These are phyloP conservation scores for Distichodus sexfasciatus DNA, from an alignment of 2,797 vertebrate genomes.

Conservation along the genomic window DNA sequence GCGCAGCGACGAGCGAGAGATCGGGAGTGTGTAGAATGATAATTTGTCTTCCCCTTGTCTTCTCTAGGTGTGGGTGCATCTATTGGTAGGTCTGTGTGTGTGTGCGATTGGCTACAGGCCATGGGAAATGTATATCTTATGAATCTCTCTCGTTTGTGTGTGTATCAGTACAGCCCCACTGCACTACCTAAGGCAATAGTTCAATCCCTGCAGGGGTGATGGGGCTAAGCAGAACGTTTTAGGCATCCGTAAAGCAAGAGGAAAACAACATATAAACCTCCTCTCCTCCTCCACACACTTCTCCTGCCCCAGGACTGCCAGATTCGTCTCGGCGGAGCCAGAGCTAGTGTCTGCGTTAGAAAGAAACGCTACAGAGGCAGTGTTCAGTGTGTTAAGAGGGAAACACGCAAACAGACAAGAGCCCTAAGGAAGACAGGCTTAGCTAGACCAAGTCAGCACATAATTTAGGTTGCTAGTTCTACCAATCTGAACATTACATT, in stretches of 20 bases:
- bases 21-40: slow-evolving; percentile 39
- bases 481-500: too few relatives aligned
- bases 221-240: slow-evolving; percentile 40
- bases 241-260: slow-evolving; percentile 36
- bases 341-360: slow-evolving; percentile 23
- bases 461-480: slow-evolving; percentile 1
- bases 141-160: slow-evolving; percentile 41
- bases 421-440: slow-evolving; percentile 11
- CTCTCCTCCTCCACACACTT: slow-evolving; percentile 3
- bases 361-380: slow-evolving; percentile 47
- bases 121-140: slow-evolving; percentile 70
- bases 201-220: slow-evolving; percentile 32
- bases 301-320: slow-evolving; percentile 17
- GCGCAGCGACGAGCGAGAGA: slow-evolving; percentile 41
- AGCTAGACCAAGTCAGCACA: not conserved
- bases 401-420: not conserved
- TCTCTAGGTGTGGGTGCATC: not conserved
- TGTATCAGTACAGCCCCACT: slow-evolving; percentile 20
- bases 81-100: slow-evolving; percentile 35
- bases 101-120: slow-evolving; percentile 73
- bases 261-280: slow-evolving; percentile 44
- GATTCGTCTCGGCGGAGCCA: slow-evolving; percentile 26
- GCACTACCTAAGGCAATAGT: slow-evolving; percentile 27
- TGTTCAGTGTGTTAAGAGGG: slow-evolving; percentile 39
- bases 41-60: slow-evolving; percentile 1